A percentile compares a stretch with the other conserved stretches of the same genome.
Evolutionary conservation across 2,797 vertebrate genomes (phyloP).

Genomic region (Sebastes oblongus): DNA sequence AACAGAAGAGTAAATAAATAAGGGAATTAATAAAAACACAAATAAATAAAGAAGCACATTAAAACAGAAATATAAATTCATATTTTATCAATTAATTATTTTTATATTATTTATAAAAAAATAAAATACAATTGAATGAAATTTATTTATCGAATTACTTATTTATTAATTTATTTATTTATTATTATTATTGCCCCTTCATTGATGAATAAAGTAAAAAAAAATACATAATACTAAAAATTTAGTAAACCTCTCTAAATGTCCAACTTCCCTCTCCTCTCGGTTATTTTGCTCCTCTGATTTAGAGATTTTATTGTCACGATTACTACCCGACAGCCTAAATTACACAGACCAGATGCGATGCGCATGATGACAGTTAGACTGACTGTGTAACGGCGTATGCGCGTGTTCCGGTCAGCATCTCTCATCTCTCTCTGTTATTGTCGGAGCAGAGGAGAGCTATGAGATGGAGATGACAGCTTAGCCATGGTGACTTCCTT

Average conservation of each 20-base stretch:
- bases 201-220: neutral
- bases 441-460: conserved; percentile 7
- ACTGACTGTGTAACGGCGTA: neutral
- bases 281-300: neutral
- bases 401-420: neutral
- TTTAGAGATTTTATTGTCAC: neutral
- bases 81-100: no score
- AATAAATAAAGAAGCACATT: no score
- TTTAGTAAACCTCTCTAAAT: neutral
- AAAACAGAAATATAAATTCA: no score
- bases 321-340: conserved; percentile 2
- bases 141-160: no score
- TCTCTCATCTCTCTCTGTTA: neutral
- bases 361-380: conserved; percentile 10
- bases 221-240: neutral
- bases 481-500: conserved; percentile 28
- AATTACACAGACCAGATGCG: conserved; percentile 15
- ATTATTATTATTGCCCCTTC: neutral
- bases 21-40: no score
- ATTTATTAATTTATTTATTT: no score
- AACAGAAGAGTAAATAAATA: no score
- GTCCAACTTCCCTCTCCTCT: neutral
- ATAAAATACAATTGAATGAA: no score
- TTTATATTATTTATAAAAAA: no score
- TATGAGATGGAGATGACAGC: conserved; percentile 53